A percentile compares a stretch with the other conserved stretches of the same genome.
Conservation (phyloP, 2,888 invertebrate species). For the Cryptus viduatorius region DNA sequence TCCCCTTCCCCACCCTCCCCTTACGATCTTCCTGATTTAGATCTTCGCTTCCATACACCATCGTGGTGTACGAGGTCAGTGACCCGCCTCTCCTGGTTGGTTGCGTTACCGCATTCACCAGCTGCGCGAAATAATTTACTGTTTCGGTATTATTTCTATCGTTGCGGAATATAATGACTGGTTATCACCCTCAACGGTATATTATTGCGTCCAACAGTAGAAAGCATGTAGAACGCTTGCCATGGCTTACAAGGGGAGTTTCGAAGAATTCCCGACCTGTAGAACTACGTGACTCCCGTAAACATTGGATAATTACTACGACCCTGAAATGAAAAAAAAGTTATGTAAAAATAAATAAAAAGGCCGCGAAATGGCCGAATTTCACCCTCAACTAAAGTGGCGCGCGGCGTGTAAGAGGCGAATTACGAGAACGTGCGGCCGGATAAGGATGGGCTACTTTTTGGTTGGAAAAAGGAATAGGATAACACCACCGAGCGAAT, state of each 20-base stretch:
- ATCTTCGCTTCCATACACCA: conserved; percentile 33
- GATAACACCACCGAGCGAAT: conserved; percentile 8
- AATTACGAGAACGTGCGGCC: not conserved
- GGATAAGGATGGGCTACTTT: too few relatives aligned
- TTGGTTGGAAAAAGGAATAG: not conserved
- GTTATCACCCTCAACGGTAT: conserved; percentile 15
- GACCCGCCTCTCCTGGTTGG: too few relatives aligned
- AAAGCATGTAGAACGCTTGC: conserved; percentile 6
- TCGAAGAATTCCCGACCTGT: not conserved
- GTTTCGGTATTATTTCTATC: conserved; percentile 23
- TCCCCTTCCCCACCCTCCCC: not conserved
- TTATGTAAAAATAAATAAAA: not conserved
- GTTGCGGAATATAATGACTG: conserved; percentile 52
- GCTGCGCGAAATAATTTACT: conserved; percentile 40
- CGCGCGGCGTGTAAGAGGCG: conserved; percentile 7
- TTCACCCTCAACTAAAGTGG: conserved; percentile 23
- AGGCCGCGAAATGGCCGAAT: not conserved
- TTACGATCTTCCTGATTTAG: conserved; percentile 44
- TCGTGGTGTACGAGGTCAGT: not conserved
- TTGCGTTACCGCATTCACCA: not conserved
- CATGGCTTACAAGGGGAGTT: not conserved
- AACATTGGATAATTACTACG: conserved; percentile 12
- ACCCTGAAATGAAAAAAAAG: conserved; percentile 17
- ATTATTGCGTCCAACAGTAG: not conserved
- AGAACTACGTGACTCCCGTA: conserved; percentile 4